Percentiles rank a stretch among this genome's conserved stretches.
Conservation (phyloP, 2,797 vertebrate species). For the Echiichthys vipera region DNA sequence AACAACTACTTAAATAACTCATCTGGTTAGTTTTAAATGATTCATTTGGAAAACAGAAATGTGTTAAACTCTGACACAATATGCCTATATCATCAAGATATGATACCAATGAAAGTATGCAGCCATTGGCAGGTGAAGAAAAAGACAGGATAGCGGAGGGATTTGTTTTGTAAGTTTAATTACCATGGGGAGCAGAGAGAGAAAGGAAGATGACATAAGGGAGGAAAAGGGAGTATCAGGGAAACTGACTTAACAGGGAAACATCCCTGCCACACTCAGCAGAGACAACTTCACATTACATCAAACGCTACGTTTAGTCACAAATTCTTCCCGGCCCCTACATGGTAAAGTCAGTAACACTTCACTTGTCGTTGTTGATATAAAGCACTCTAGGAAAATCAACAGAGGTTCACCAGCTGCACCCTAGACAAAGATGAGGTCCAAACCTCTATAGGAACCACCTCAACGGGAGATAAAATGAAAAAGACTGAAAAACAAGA, state of each 20-base stretch:
- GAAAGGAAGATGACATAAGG: constrained; percentile 70
- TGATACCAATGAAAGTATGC: neutral
- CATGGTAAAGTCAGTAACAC: constrained; percentile 90
- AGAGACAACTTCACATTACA: constrained; percentile 85
- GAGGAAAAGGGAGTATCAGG: constrained; percentile 46
- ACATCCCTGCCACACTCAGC: constrained; percentile 70
- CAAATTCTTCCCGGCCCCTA: constrained; percentile 88
- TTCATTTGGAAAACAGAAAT: neutral
- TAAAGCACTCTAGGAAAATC: constrained; percentile 93
- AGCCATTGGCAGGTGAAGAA: neutral
- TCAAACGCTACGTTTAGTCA: constrained; percentile 88
- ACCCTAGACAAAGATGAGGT: constrained; percentile 87
- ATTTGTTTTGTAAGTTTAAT: constrained; percentile 81
- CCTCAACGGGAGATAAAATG: constrained; percentile 56
- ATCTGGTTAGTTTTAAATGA: neutral
- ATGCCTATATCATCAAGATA: neutral
- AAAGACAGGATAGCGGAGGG: constrained; percentile 10
- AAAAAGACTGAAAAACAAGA: constrained; percentile 72
- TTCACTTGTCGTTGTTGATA: constrained; percentile 76
- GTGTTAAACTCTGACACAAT: neutral
- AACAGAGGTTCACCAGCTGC: constrained; percentile 84
- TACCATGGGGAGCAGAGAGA: constrained; percentile 91
- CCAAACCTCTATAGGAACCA: constrained; percentile 60
- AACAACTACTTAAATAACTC: too few species aligned
- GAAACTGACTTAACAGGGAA: constrained; percentile 61